Base-by-base conservation (phyloP, 2,113 vertebrate genomes). In the Grallaria varia region DNA sequence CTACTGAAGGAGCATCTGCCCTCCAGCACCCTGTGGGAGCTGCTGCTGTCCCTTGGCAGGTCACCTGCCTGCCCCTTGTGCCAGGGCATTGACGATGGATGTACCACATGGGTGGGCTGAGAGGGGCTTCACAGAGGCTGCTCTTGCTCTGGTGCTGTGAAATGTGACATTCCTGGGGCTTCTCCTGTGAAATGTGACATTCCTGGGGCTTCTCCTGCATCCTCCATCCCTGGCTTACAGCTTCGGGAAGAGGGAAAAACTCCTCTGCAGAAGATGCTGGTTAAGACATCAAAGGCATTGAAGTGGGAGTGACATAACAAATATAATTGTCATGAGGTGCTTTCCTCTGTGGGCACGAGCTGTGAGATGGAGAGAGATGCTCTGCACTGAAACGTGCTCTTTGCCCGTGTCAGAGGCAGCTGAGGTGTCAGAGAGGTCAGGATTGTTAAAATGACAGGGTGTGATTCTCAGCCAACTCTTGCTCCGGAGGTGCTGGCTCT, bases 31-130 rank as follows among this genome's bases (percentile, higher is more conserved):
- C 27, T 24, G 27, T 3, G 7, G n/a, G 20, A 22, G 30, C 25
- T 55, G 23, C 35, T 67, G 63, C 52, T n/a, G 14, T 35, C 63
- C 52, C 16, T 33, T 19, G 40, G 27, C 31, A 35, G 60, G 69
- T 40, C 30, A 10, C 14, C 56, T 20, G 12, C 56, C 52, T 42
- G 56, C 24, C 45, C 39, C 33, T 27, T 4, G 40, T 5, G 19
- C 69, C 14, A 0, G 0, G 11, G 47, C 30, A 12, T 0, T 0
- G 0, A 27, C 0, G 9, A 9, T 24, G 21, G 56, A 13, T 3
- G 44, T 21, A 4, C 21, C 3, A 2, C 23, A 2, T 1, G 49
- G 27, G 8, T 4, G 16, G 35, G 79, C 73, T n/a, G 35, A 33
- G 63, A 45, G 42, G 28, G 66, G 30, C 58, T 82, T 67, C 20